phyloP scores from a whole-genome alignment of 1,140 invertebrate genomes.

The Chrysomallon squamiferum region DNA sequence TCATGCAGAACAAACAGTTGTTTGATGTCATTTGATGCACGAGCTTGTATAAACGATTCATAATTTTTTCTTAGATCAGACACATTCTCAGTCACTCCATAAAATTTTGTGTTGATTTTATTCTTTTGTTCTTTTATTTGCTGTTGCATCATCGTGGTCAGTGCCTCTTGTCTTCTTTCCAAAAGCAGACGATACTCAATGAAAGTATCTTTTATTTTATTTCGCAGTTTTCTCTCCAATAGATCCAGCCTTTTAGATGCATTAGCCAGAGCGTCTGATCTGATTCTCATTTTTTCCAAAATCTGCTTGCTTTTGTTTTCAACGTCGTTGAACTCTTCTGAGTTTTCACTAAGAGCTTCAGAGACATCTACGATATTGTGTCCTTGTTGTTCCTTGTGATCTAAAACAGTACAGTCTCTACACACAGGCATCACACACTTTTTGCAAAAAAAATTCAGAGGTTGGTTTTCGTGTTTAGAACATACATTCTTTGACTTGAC shows the following conservation, averaged over 20 bases:
- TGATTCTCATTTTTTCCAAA: conserved; percentile 43
- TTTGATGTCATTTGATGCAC: conserved; percentile 41
- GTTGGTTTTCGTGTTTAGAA: conserved; percentile 53
- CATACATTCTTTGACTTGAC: conserved; percentile 50
- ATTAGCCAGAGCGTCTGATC: conserved; percentile 47
- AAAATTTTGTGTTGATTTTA: conserved; percentile 44
- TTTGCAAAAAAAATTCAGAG: conserved; percentile 58
- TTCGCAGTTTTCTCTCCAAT: conserved; percentile 44
- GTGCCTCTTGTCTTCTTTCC: conserved; percentile 49
- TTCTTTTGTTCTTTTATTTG: conserved; percentile 49
- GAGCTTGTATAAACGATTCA: conserved; percentile 45
- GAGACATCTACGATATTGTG: conserved; percentile 52
- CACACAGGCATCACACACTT: conserved; percentile 53
- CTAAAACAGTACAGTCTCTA: conserved; percentile 57
- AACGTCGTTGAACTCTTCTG: conserved; percentile 43
- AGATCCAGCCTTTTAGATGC: conserved; percentile 55
- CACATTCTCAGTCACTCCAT: conserved; percentile 44
- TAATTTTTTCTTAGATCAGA: conserved; percentile 50
- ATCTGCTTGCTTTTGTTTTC: conserved; percentile 45
- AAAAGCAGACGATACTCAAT: conserved; percentile 55
- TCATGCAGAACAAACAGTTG: conserved; percentile 51
- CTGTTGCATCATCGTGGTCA: conserved; percentile 40
- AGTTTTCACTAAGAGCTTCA: conserved; percentile 44
- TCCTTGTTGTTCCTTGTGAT: conserved; percentile 55
- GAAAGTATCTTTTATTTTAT: conserved; percentile 54